Evolutionary conservation across 2,113 vertebrate species (phyloP).

Genomic region (Carassius auratus): DNA sequence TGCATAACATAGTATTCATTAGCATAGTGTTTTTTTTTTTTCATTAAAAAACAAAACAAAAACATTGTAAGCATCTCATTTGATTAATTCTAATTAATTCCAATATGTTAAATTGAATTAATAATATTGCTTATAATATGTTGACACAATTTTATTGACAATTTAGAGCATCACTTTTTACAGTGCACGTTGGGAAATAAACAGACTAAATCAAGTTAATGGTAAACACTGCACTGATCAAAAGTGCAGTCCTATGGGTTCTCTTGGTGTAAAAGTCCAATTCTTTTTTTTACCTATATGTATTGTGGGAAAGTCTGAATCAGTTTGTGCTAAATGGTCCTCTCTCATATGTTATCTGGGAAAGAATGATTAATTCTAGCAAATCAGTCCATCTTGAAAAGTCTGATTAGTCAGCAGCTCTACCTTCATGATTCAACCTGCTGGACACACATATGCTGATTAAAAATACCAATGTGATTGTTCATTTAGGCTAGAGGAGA

Average conservation of each 20-base stretch:
- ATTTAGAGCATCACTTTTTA: no score
- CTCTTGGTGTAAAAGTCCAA: background rate
- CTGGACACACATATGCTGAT: background rate
- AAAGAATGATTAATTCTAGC: background rate
- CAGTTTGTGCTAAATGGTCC: background rate
- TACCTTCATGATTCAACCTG: no score
- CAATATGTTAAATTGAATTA: no score
- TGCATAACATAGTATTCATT: no score
- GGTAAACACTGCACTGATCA: background rate
- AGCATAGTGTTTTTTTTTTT: no score
- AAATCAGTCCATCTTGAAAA: background rate
- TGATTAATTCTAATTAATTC: no score
- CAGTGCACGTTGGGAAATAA: background rate
- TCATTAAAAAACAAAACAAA: no score
- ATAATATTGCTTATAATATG: no score
- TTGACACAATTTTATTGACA: no score
- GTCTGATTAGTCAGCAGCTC: no score
- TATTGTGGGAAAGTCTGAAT: background rate
- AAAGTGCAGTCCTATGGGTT: background rate
- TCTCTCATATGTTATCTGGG: background rate
- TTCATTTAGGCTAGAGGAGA: background rate
- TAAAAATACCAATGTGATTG: background rate
- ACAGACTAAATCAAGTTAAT: background rate
- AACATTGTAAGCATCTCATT: no score
- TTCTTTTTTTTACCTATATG: background rate